Percentiles rank a stretch among this genome's conserved stretches.
phyloP scores from a whole-genome alignment of 2,797 vertebrate species.

The Trichosurus vulpecula region DNA sequence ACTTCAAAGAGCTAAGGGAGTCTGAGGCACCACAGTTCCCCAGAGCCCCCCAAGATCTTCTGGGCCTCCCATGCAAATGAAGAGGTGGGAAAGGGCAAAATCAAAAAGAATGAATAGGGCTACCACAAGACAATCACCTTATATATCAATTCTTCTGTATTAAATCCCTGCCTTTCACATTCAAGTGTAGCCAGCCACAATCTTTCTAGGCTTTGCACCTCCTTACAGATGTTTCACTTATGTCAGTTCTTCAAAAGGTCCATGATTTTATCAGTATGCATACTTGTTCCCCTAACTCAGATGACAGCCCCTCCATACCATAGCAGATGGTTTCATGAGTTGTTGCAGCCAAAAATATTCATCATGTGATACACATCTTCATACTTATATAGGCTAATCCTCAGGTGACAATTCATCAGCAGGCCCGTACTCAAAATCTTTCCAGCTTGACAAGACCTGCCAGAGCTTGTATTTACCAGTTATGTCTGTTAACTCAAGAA shows the following conservation, averaged over 20 bases:
- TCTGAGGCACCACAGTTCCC: neutral
- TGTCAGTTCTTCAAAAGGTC: neutral
- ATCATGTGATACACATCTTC: neutral
- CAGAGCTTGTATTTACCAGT: neutral
- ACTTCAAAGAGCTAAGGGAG: neutral
- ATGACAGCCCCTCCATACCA: neutral
- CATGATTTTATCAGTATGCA: neutral
- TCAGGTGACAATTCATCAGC: neutral
- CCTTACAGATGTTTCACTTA: neutral
- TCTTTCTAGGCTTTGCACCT: neutral
- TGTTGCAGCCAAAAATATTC: neutral
- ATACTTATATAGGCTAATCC: neutral
- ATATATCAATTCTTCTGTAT: neutral
- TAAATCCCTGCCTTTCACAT: neutral
- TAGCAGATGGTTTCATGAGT: neutral
- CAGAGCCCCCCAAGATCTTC: neutral
- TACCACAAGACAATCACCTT: neutral
- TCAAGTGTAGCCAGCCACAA: neutral
- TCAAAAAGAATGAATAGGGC: neutral
- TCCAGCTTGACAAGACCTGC: neutral
- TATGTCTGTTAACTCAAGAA: neutral
- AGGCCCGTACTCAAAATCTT: neutral
- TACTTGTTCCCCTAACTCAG: neutral
- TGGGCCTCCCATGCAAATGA: neutral
- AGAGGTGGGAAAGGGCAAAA: neutral